phyloP scores from a whole-genome alignment of 2,113 vertebrate genomes.

The Cheilinus undulatus region DNA sequence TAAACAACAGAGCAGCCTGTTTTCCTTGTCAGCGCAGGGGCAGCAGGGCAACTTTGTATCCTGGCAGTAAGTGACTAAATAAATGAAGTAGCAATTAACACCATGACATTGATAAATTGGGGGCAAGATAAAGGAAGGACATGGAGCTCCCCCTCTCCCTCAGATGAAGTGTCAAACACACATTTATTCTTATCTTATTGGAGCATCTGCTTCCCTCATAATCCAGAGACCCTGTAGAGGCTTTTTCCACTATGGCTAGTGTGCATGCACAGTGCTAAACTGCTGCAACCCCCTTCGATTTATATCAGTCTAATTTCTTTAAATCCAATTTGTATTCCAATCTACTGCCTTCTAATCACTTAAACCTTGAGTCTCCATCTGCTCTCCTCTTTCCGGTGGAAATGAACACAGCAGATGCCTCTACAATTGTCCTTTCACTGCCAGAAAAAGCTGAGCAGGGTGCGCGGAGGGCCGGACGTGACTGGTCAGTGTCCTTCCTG shows the following conservation, averaged over 20 bases:
- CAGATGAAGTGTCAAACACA: slow-evolving; percentile 90
- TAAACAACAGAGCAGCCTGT: slow-evolving; percentile 80
- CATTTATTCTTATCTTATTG: slow-evolving; percentile 96
- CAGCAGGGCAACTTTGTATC: slow-evolving; percentile 83
- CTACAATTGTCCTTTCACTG: slow-evolving; percentile 89
- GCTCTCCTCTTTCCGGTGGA: slow-evolving; percentile 82
- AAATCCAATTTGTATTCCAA: slow-evolving; percentile 99
- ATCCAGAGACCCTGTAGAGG: slow-evolving; percentile 89
- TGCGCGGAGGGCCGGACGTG: slow-evolving; percentile 69
- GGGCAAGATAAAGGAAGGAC: slow-evolving; percentile 91
- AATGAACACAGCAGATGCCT: slow-evolving; percentile 94
- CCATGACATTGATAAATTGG: slow-evolving; percentile 96
- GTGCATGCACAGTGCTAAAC: slow-evolving; percentile 79
- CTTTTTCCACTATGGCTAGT: slow-evolving; percentile 72
- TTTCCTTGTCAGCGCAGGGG: slow-evolving; percentile 77
- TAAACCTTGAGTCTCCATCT: slow-evolving; percentile 98
- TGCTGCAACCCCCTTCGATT: slow-evolving; percentile 95
- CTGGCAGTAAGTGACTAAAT: slow-evolving; percentile 90
- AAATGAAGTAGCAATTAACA: slow-evolving; percentile 97
- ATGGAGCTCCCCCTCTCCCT: slow-evolving; percentile 87
- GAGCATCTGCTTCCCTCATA: slow-evolving; percentile 95
- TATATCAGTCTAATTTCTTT: slow-evolving; percentile 99
- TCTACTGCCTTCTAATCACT: slow-evolving; percentile 98
- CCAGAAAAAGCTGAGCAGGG: slow-evolving; percentile 87
- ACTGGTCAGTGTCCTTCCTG: slow-evolving; percentile 81